Percentiles rank a stretch among this genome's conserved stretches.
These are phyloP conservation scores for Acipenser transmontanus DNA, from an alignment of 2,797 vertebrate genomes.

Conservation along the genomic window DNA sequence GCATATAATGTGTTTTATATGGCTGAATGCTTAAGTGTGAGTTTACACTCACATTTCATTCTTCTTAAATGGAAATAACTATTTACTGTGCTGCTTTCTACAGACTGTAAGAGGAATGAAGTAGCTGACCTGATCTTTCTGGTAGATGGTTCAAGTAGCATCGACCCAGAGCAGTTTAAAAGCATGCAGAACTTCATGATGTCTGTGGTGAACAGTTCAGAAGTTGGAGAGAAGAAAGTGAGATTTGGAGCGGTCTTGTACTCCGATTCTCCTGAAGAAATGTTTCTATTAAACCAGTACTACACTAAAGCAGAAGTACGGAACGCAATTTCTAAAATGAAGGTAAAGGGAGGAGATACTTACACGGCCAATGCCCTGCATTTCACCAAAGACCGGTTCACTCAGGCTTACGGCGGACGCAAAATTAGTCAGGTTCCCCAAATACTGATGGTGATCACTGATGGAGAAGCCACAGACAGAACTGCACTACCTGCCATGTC, in stretches of 20 bases:
- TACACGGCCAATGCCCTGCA: slow-evolving; percentile 57
- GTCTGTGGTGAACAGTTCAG: slow-evolving; percentile 57
- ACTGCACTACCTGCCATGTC: slow-evolving; percentile 27
- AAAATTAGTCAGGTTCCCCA: slow-evolving; percentile 38
- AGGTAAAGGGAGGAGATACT: slow-evolving; percentile 29
- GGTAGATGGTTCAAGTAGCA: slow-evolving; percentile 57
- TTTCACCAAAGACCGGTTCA: slow-evolving; percentile 50
- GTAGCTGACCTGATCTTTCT: slow-evolving; percentile 72
- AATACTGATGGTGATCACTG: slow-evolving; percentile 69
- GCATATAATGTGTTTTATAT: too few relatives aligned
- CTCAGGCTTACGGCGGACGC: slow-evolving; percentile 44
- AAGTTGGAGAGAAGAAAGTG: slow-evolving; percentile 50
- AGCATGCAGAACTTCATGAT: slow-evolving; percentile 62
- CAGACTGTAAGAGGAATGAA: slow-evolving; percentile 61
- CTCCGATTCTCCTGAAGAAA: slow-evolving; percentile 25
- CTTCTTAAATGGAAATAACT: background rate
- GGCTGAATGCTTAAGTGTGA: too few relatives aligned
- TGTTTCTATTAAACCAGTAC: slow-evolving; percentile 48
- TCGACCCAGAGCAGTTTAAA: slow-evolving; percentile 39
- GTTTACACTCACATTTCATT: background rate
- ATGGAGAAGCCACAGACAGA: slow-evolving; percentile 52
- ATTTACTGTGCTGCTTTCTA: background rate
- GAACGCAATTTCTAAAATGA: slow-evolving; percentile 44
- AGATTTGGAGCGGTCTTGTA: slow-evolving; percentile 61
- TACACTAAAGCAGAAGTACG: slow-evolving; percentile 39